Conservation (phyloP, 2,113 vertebrate genomes). For the Tetraodon nigroviridis region DNA sequence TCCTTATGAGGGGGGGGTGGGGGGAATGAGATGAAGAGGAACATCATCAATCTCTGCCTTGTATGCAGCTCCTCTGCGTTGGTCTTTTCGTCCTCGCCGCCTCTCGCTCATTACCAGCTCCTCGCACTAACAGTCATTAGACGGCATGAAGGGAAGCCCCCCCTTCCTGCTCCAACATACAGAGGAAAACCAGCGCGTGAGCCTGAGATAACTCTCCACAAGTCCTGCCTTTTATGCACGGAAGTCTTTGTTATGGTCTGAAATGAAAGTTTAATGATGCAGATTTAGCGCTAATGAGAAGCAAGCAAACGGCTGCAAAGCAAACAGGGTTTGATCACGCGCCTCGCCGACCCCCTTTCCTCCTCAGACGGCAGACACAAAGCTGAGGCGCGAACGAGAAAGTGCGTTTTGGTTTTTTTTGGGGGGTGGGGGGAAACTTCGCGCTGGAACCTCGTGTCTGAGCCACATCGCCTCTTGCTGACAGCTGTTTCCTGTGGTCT, state of each 20-base stretch:
- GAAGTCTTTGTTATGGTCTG: conserved; percentile 46
- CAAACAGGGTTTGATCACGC: conserved; percentile 48
- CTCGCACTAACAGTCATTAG: conserved; percentile 28
- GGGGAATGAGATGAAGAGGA: conserved; percentile 48
- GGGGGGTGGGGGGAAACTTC: too few species aligned
- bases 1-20: conserved; percentile 27
- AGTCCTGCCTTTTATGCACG: conserved; percentile 41
- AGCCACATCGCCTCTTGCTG: too few species aligned
- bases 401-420: too few species aligned
- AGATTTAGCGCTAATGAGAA: conserved; percentile 60
- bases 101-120: conserved; percentile 59
- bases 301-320: conserved; percentile 54
- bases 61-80: conserved; percentile 39
- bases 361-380: not conserved
- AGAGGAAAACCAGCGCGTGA: conserved; percentile 25
- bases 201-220: conserved; percentile 33
- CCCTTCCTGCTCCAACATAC: conserved; percentile 3
- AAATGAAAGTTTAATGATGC: conserved; percentile 61
- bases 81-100: conserved; percentile 31
- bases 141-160: conserved; percentile 7
- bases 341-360: conserved; percentile 49
- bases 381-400: too few species aligned
- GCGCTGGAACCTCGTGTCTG: too few species aligned
- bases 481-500: too few species aligned
- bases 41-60: conserved; percentile 59